A percentile compares a stretch with the other conserved stretches of the same genome.
Evolutionary conservation across 2,113 vertebrate species (phyloP).

Genomic region (Microcebus ravelobensis): DNA sequence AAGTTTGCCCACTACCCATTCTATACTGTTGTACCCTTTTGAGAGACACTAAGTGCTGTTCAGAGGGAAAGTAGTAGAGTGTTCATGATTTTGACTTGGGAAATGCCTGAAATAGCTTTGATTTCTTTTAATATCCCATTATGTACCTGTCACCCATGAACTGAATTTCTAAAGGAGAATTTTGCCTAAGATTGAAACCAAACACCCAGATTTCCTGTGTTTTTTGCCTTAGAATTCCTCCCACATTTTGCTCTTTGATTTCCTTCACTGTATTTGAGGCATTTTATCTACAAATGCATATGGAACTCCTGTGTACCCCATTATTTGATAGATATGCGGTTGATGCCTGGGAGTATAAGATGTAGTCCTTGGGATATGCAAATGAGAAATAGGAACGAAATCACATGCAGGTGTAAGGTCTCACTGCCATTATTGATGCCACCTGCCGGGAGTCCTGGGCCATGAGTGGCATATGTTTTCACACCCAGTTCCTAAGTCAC

Average conservation of each 20-base stretch:
- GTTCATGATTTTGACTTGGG: neutral
- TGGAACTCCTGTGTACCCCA: neutral
- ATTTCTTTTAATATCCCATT: neutral
- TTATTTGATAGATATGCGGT: neutral
- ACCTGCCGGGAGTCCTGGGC: neutral
- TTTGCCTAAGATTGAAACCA: neutral
- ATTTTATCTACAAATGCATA: neutral
- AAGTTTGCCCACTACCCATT: neutral
- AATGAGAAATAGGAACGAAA: neutral
- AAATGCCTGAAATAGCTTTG: neutral
- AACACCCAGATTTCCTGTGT: neutral
- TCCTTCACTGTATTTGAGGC: neutral
- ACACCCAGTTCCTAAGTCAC: no score
- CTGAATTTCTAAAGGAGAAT: neutral
- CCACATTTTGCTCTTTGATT: neutral
- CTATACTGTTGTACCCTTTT: neutral
- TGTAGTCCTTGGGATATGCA: neutral
- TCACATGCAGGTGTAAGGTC: neutral
- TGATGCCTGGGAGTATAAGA: neutral
- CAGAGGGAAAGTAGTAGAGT: neutral
- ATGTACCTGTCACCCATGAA: neutral
- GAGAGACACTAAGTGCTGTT: neutral
- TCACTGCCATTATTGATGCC: neutral
- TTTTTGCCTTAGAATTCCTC: neutral
- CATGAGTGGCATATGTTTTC: fast-evolving